phyloP scores from a whole-genome alignment of 2,888 invertebrate genomes.

The Tethea ocularis region DNA sequence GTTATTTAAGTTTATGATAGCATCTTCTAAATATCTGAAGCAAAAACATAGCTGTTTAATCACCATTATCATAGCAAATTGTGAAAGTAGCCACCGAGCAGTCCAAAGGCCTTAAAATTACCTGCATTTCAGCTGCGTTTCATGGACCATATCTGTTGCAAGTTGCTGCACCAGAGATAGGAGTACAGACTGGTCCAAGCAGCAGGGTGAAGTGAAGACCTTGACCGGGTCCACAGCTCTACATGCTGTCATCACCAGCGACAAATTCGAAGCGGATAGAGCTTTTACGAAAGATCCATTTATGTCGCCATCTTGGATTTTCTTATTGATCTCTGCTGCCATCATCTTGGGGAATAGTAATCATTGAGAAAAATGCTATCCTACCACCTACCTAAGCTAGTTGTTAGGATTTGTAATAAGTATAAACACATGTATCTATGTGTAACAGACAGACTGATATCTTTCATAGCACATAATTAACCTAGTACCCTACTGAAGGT shows the following conservation, averaged over 20 bases:
- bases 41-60: conserved; percentile 4
- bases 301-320: conserved; percentile 84
- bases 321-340: conserved; percentile 56
- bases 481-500: background rate
- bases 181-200: conserved; percentile 92
- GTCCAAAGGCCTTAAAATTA: conserved; percentile 18
- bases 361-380: background rate
- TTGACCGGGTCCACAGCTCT: conserved; percentile 90
- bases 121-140: conserved; percentile 84
- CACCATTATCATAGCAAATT: background rate
- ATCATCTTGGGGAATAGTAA: conserved; percentile 49
- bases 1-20: conserved; percentile 90
- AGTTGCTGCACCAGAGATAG: conserved; percentile 97
- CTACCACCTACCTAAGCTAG: too few relatives aligned
- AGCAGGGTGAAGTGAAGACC: conserved; percentile 88
- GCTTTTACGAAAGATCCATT: conserved; percentile 95
- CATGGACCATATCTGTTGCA: conserved; percentile 93
- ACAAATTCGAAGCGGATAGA: conserved; percentile 91
- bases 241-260: conserved; percentile 92
- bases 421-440: background rate
- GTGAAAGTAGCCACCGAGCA: background rate
- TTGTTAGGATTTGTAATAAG: too few relatives aligned
- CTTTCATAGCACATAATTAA: background rate
- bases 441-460: background rate
- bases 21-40: conserved; percentile 93